A percentile compares a stretch with the other conserved stretches of the same genome.
Evolutionary conservation across 1,140 invertebrate genomes (phyloP).

Genomic region (Homalodisca vitripennis): DNA sequence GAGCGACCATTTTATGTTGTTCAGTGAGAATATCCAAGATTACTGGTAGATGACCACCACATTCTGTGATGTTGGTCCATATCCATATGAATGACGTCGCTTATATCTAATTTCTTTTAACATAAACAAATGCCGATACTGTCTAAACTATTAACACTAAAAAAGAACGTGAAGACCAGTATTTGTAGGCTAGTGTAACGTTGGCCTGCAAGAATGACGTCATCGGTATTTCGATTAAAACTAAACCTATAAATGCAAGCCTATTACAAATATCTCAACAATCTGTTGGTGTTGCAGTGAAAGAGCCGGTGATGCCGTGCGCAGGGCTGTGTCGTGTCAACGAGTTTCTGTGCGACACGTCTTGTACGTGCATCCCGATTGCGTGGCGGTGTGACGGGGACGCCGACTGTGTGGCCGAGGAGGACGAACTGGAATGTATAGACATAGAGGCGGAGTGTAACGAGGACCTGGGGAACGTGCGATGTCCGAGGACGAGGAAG

Average conservation of each 20-base stretch:
- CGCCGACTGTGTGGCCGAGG: slow-evolving; percentile 61
- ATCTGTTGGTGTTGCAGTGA: background rate
- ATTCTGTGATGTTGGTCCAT: no score
- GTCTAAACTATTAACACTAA: no score
- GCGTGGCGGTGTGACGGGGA: slow-evolving; percentile 60
- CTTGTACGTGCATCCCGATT: slow-evolving; percentile 61
- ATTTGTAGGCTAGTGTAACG: background rate
- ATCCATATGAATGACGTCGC: no score
- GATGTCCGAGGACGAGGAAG: slow-evolving; percentile 65
- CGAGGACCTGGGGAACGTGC: slow-evolving; percentile 59
- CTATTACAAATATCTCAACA: background rate
- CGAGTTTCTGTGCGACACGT: slow-evolving; percentile 56
- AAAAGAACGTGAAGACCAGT: no score
- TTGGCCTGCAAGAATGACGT: background rate
- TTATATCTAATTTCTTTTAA: no score
- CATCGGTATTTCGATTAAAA: background rate
- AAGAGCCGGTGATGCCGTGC: slow-evolving; percentile 44
- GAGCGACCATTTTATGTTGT: no score
- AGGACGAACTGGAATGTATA: slow-evolving; percentile 65
- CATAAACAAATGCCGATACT: no score
- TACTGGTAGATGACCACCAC: no score
- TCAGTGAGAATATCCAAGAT: no score
- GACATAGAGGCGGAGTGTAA: slow-evolving; percentile 42
- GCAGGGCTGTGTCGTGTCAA: slow-evolving; percentile 49
- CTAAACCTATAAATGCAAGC: background rate